A percentile compares a stretch with the other conserved stretches of the same genome.
These are phyloP conservation scores for Macrobrachium nipponense DNA, from an alignment of 1,140 invertebrate genomes.

Conservation along the genomic window DNA sequence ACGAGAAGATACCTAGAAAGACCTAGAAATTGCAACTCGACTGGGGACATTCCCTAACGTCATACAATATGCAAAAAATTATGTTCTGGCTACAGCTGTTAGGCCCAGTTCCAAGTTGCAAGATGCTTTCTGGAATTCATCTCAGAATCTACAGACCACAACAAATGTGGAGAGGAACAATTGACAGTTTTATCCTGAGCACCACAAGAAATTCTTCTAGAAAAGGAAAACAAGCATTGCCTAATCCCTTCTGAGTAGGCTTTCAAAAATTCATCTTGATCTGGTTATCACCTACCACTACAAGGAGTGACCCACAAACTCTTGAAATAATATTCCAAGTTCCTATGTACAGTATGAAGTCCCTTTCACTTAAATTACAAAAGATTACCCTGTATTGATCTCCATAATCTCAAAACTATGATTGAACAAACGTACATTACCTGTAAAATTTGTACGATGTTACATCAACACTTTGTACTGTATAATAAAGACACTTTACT, in stretches of 20 bases:
- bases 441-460: conserved; percentile 60
- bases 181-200: no score
- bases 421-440: conserved; percentile 43
- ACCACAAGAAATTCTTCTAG: no score
- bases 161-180: no score
- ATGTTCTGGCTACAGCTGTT: no score
- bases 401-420: conserved; percentile 47
- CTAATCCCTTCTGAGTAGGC: no score
- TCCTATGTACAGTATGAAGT: conserved; percentile 38
- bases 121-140: no score
- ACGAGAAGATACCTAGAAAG: not conserved
- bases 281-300: not conserved
- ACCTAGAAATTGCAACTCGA: conserved; percentile 7
- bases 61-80: not conserved
- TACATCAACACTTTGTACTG: conserved; percentile 53
- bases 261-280: no score
- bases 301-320: not conserved
- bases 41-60: not conserved
- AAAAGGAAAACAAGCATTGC: no score
- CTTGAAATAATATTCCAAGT: conserved; percentile 12
- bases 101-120: no score
- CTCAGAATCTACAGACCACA: no score
- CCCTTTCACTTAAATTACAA: conserved; percentile 40
- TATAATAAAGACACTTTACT: conserved; percentile 53
- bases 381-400: conserved; percentile 47